Base-by-base conservation (phyloP, 2,113 vertebrate species). In the zebrafish (Danio rerio) region DNA sequence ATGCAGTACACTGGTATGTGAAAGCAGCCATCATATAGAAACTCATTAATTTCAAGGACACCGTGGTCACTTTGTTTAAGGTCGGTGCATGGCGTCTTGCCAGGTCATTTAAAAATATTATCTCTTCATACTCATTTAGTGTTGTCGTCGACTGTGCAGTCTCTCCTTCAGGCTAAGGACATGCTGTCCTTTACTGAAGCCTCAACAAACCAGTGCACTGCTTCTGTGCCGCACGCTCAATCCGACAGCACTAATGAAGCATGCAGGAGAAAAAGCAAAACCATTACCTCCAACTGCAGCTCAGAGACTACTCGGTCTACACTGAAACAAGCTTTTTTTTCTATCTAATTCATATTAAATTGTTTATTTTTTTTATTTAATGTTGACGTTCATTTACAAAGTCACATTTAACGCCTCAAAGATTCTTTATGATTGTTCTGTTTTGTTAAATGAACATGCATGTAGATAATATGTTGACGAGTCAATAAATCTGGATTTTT, bases 101-200 rank as follows among this genome's bases (percentile, higher is more conserved):
- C 58, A 63, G 43, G 74, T 77, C 42, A 59, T 75, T 75, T 47
- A 63, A 62, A 77, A 63, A 77, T 62, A 50, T 49, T 77, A 62
- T 50, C 74, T 47, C 74, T 59, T 59, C 13, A 62, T 62, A 49
- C 45, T 76, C 55, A 45, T 73, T 40, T 53, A 65, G 31, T 56
- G 59, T 20, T 47, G 45, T 53, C 6, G 21, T 55, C 78, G 53
- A 52, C 20, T 21, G 40, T 6, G 43, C 40, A 45, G 47, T 82
- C 53, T 79, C 75, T 83, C 65, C 73, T 49, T 56, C 72, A 43
- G 40, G 56, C 59, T 18, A 62, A 80, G 86, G 69, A 80, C 83
- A 71, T 16, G 18, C 50, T 72, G 86, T 66, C 56, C 83, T 82
- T 63, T 65, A 9, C 49, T 18, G 31, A 52, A 84, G 80, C 62